Base-by-base conservation (phyloP, 2,888 invertebrate species). In the Hemithea aestivaria region DNA sequence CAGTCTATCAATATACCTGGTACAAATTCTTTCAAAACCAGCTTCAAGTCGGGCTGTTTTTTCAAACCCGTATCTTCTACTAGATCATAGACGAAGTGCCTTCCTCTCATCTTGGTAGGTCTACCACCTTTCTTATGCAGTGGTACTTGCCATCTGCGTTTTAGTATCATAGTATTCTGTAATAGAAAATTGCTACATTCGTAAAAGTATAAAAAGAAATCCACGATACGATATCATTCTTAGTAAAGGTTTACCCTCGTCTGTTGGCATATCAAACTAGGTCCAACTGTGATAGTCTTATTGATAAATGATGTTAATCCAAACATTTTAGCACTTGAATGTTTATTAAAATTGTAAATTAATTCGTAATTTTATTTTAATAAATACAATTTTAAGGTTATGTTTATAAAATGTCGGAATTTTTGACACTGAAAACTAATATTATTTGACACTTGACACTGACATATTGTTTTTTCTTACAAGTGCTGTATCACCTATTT, bases 141-240 rank as follows among this genome's bases (percentile, higher is more conserved):
- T 8, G 78, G 81, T 1, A 89, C 77, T 1, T 90, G 88, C 70
- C 70, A 80, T 69, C 74, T 89, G 45, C 96, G 84, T 78, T 91
- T 92, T 32, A 96, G 75, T 40, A 96, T 83, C 63, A 89, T 93
- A 9, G 94, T 93, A 39, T 92, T 94, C 95, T 95, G 73, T 20
- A 85, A 87, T 4, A 16, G 16, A 4, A 16, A 4, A 16, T 16
- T 16, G 5, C 5, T 16, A 16, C 5, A 16, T 16, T 4, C 16
- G 3, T 16, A 16, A 2, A 4, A 16, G 16, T 5, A 4, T 2
- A n/a, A n/a, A n/a, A n/a, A n/a, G n/a, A n/a, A n/a, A n/a, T n/a
- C n/a, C n/a, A n/a, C n/a, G n/a, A n/a, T n/a, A n/a, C n/a, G n/a
- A 16, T 16, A 16, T 16, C 16, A 16, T 16, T 16, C n/a, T n/a